A percentile compares a stretch with the other conserved stretches of the same genome.
phyloP scores from a whole-genome alignment of 2,797 vertebrate species.

The Vespertilio murinus region DNA sequence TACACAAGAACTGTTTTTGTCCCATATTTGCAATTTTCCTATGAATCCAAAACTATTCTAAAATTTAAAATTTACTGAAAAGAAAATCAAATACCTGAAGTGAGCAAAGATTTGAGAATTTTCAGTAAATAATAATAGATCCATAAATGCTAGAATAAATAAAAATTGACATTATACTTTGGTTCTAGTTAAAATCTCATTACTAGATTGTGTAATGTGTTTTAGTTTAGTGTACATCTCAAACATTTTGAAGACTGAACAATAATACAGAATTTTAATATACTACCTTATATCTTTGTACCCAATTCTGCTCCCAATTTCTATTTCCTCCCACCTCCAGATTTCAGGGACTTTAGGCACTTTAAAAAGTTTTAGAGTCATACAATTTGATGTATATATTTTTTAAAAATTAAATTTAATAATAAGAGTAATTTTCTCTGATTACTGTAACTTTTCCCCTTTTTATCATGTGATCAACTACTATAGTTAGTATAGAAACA shows the following conservation, averaged over 20 bases:
- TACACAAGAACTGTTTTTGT: neutral
- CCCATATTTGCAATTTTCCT: neutral
- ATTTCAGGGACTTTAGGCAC: neutral
- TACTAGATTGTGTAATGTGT: neutral
- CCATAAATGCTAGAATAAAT: neutral
- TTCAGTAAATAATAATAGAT: neutral
- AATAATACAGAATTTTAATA: neutral
- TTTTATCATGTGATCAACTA: neutral
- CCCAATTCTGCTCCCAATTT: neutral
- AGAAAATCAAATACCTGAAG: conserved; percentile 2
- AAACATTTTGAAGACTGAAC: conserved; percentile 5
- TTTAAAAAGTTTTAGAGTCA: neutral
- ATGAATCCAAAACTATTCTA: neutral
- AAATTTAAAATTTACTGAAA: neutral
- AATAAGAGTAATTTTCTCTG: neutral
- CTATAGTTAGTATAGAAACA: neutral
- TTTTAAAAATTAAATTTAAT: neutral
- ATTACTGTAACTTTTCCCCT: neutral
- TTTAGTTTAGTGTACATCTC: neutral
- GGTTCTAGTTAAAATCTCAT: neutral
- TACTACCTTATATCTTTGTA: neutral
- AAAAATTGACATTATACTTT: conserved; percentile 2
- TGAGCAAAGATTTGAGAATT: neutral
- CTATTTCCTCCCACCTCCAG: neutral
- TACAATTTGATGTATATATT: neutral